Evolutionary conservation across 2,888 invertebrate genomes (phyloP), one percentile per base, ranked within the genome.

Genomic region (Esperia sulphurella): DNA sequence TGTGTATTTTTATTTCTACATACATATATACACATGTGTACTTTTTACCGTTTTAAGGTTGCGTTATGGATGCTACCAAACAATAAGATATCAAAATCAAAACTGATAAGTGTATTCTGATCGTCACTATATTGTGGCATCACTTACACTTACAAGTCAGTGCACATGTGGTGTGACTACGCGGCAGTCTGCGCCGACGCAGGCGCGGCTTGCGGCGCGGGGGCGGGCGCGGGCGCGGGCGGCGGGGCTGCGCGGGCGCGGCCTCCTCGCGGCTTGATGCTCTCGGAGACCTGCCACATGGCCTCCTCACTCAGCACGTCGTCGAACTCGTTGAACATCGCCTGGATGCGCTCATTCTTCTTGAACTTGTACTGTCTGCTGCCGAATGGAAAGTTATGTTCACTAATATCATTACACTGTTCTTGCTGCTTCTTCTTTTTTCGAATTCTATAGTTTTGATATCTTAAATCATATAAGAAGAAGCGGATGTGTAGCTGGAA

Each of bases 221-320:
- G 48, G 39, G 58, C 48, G 58, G 57, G 51, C 39, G 30, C 14
- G 29, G 65, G 65, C 35, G 67, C 59, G 29, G 68, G 62, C 50
- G 66, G 59, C 43, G 76, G 60, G 14, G 68, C 50, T 50, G 70
- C 58, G 39, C 84, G 74, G 66, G 92, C 89, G 55, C 92, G 92
- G 1, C 92, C 92, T 28, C 94, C 95, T 50, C 96, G 91, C 46
- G 98, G 98, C 90, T 98, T 98, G 66, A 99, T 98, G 59, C 94
- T 94, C 89, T 98, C 98, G 0, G 98, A 99, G 69, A 98, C 95
- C 83, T 97, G 97, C 99, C 99, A 99, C 94, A 99, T 96, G 50
- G 97, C 96, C 82, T 99, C 99, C 87, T 99, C 99, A 75, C 95
- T 95, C 66, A 98, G 92, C 78, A 95, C 96, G 82, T 98, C 96